Conservation (phyloP, 2,113 vertebrate species). For the Isurus oxyrinchus region DNA sequence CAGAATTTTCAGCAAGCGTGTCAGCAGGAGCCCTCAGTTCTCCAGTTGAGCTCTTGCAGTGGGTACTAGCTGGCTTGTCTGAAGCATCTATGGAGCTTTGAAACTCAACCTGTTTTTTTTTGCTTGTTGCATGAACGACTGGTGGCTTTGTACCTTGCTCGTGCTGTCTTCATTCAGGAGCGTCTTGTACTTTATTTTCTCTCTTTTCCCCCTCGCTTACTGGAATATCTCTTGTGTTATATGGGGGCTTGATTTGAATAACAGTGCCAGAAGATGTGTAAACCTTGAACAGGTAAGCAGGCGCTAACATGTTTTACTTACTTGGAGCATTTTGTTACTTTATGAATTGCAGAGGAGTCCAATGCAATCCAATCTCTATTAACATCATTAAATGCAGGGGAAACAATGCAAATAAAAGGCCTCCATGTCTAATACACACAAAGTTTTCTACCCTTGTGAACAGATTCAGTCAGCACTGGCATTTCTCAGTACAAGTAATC, state of each 20-base stretch:
- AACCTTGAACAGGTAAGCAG: constrained; percentile 31
- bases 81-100: neutral
- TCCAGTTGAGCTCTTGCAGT: constrained; percentile 13
- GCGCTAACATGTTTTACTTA: neutral
- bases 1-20: constrained; percentile 10
- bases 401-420: neutral
- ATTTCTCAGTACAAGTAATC: neutral
- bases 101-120: neutral
- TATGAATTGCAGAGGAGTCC: neutral
- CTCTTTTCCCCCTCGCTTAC: neutral
- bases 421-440: neutral
- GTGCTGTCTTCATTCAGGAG: neutral
- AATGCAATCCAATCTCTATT: neutral
- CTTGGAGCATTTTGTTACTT: neutral
- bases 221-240: constrained; percentile 8
- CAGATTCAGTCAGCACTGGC: neutral
- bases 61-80: neutral
- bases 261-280: neutral
- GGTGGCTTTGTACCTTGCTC: neutral
- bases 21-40: neutral
- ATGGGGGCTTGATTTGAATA: neutral
- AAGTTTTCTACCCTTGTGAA: constrained; percentile 1
- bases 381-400: neutral
- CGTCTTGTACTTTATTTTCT: neutral
- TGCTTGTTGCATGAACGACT: neutral